phyloP scores from a whole-genome alignment of 2,888 invertebrate species.

The Gibbula magus region DNA sequence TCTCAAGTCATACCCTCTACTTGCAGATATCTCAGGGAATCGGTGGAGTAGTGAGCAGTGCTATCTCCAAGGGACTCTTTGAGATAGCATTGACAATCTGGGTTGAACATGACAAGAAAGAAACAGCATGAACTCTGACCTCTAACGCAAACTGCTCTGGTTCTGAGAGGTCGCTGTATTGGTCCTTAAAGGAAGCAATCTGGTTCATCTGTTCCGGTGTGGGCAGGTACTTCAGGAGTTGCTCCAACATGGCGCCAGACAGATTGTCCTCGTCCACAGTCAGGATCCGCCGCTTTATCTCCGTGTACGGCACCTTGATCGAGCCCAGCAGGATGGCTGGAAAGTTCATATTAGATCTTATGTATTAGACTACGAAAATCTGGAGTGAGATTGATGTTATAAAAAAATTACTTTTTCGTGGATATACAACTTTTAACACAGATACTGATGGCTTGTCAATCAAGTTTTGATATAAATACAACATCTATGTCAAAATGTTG shows the following conservation, averaged over 20 bases:
- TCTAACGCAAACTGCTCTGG: constrained; percentile 96
- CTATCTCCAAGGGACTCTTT: constrained; percentile 35
- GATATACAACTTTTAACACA: no score
- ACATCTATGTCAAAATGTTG: no score
- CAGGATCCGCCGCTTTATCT: constrained; percentile 84
- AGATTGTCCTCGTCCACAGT: constrained; percentile 90
- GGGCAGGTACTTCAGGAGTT: constrained; percentile 93
- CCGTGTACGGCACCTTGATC: constrained; percentile 76
- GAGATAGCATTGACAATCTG: no score
- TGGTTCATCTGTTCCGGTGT: constrained; percentile 89
- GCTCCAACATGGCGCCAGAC: constrained; percentile 90
- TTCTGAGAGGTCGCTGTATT: constrained; percentile 84
- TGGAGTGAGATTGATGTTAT: no score
- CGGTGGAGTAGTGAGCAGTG: constrained; percentile 52
- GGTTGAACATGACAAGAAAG: neutral
- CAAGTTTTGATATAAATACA: no score
- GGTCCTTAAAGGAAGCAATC: constrained; percentile 86
- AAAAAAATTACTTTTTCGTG: no score
- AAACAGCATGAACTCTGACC: constrained; percentile 74
- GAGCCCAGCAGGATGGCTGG: constrained; percentile 78
- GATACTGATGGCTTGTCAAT: no score
- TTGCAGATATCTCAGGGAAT: constrained; percentile 61
- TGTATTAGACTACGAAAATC: no score
- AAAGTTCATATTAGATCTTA: neutral
- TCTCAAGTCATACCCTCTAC: no score